Evolutionary conservation across 2,888 invertebrate genomes (phyloP), one percentile per base, ranked within the genome.

Genomic region (Abrostola tripartita): DNA sequence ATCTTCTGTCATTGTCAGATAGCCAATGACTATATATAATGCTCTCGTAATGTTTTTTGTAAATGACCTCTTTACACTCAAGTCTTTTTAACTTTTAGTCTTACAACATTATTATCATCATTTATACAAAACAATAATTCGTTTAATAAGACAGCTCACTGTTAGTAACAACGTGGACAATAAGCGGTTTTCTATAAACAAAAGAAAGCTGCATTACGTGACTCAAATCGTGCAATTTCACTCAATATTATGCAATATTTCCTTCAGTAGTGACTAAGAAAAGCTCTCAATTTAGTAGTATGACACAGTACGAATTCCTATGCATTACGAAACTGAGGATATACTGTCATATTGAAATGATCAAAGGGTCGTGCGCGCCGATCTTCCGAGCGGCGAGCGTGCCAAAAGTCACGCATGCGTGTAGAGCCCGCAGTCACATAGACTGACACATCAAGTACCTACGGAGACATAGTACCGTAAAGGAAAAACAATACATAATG

Each of bases 381-480:
- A 52, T 76, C 14, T 47, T 53, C 44, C 41, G 56, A 61, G 67
- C 79, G 71, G 41, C 41, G 56, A 61, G 67, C 79, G 71, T 76
- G 78, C 74, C 67, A 69, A 63, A 58, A 71, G 74, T 78, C 78
- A 78, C 79, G 79, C 79, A 65, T 64, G 63, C 61, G 42, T 67
- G 50, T 61, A 44, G 44, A 53, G 52, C 57, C 52, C 40, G 40
- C 51, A 50, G 53, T 61, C 68, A 72, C 67, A 67, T 75, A 61
- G 35, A 44, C 52, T 47, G 49, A 65, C 54, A 65, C 44, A 59
- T 75, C 58, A 65, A 65, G 61, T 51, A 57, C 65, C 57, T 57
- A n/a, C n/a, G n/a, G n/a, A 38, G 47, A 53, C 58, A 52, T 54
- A 53, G 12, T 36, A 58, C 60, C 57, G 6, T 14, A n/a, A 40